Conservation (phyloP, 2,113 vertebrate genomes). For the Panthera uncia region DNA sequence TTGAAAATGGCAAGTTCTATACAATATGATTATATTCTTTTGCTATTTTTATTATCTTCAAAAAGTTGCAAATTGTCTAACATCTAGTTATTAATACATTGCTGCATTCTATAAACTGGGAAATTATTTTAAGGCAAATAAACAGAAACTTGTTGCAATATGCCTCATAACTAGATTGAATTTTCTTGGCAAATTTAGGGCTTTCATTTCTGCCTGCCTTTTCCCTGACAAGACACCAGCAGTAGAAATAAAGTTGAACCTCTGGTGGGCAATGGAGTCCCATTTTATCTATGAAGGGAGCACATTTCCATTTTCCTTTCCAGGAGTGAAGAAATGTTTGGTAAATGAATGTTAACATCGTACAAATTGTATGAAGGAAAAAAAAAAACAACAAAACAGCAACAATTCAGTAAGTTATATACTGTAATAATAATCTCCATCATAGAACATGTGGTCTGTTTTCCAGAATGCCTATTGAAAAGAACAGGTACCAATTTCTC, state of each 20-base stretch:
- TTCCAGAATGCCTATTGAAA: background rate
- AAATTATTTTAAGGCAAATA: conserved; percentile 25
- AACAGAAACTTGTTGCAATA: background rate
- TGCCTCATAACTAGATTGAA: background rate
- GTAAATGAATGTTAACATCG: background rate
- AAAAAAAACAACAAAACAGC: background rate
- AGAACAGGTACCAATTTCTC: background rate
- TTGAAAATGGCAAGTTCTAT: background rate
- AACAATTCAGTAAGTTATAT: background rate
- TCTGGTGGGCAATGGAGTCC: background rate
- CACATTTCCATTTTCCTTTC: background rate
- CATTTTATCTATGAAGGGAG: background rate
- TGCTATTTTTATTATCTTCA: conserved; percentile 2
- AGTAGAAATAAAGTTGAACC: background rate
- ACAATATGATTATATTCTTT: background rate
- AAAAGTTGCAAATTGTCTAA: background rate
- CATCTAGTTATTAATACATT: background rate
- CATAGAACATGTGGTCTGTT: background rate
- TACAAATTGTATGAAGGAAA: background rate
- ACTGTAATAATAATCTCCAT: background rate
- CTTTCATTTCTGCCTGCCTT: background rate
- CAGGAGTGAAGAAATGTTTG: background rate
- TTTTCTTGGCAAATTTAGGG: background rate
- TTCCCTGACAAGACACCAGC: background rate
- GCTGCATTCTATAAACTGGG: background rate